Evolutionary conservation across 2,113 vertebrate genomes (phyloP).

Genomic region (Cebus imitator): DNA sequence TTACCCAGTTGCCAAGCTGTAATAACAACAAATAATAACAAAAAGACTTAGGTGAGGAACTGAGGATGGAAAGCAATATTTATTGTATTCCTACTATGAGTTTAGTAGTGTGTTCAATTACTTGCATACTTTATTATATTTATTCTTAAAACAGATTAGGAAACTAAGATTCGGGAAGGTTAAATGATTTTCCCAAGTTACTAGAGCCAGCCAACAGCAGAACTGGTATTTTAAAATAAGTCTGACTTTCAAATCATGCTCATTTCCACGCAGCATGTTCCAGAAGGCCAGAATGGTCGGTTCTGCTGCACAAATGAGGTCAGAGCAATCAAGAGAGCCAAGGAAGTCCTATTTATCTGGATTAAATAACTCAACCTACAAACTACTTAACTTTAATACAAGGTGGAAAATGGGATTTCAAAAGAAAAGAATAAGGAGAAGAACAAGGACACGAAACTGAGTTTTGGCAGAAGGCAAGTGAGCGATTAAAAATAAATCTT

Average conservation of each 20-base stretch:
- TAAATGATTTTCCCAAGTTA: background rate
- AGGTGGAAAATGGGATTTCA: slow-evolving; percentile 29
- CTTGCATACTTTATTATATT: background rate
- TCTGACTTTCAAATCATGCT: background rate
- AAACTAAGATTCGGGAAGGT: background rate
- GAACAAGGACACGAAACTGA: background rate
- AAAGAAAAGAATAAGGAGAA: slow-evolving; percentile 25
- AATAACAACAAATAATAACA: background rate
- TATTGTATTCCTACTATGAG: background rate
- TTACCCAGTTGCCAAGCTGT: background rate
- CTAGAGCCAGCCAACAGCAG: background rate
- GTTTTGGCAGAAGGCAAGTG: background rate
- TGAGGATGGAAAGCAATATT: background rate
- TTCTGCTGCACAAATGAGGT: background rate
- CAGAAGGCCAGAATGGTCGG: background rate
- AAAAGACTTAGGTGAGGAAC: background rate
- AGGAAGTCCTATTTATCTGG: background rate
- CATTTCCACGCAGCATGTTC: background rate
- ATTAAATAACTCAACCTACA: background rate
- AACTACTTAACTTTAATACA: background rate
- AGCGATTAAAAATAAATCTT: slow-evolving; percentile 32
- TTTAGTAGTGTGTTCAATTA: background rate
- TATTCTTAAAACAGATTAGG: background rate
- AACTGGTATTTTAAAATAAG: slow-evolving; percentile 5
- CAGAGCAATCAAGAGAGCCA: background rate